A percentile compares a stretch with the other conserved stretches of the same genome.
phyloP scores from a whole-genome alignment of 1,140 invertebrate species.

The Orius laevigatus region DNA sequence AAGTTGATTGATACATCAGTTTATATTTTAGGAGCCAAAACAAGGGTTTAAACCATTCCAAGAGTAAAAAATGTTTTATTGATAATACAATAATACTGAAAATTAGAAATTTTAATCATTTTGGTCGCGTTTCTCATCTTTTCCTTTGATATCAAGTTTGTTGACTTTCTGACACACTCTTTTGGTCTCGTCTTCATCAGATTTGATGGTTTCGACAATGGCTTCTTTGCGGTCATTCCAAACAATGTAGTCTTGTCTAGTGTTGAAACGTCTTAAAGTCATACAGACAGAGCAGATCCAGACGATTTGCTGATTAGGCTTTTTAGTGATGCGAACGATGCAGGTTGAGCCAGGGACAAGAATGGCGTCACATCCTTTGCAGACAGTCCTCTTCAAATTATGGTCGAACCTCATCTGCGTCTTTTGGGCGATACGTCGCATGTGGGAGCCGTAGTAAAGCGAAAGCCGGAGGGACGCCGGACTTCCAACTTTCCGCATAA shows the following conservation, averaged over 20 bases:
- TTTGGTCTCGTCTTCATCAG: background rate
- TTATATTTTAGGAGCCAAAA: too few species aligned
- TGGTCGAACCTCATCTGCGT: constrained; percentile 16
- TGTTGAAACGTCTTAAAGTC: constrained; percentile 11
- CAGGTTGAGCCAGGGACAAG: constrained; percentile 21
- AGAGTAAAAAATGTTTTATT: too few species aligned
- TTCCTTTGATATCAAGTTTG: background rate
- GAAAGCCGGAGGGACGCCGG: constrained; percentile 4
- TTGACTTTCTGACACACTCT: background rate
- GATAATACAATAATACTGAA: background rate
- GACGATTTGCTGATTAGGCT: constrained; percentile 16
- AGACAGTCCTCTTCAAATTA: constrained; percentile 21
- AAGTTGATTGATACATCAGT: too few species aligned
- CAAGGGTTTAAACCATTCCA: too few species aligned
- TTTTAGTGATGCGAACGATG: constrained; percentile 19
- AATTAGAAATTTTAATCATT: background rate
- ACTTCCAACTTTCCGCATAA: constrained; percentile 6
- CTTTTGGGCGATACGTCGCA: constrained; percentile 18
- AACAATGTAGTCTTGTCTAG: constrained; percentile 10
- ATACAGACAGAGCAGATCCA: constrained; percentile 19
- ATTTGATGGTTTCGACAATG: constrained; percentile 8
- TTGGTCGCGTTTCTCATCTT: background rate
- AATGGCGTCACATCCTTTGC: constrained; percentile 21
- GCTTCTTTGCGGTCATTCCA: constrained; percentile 9
- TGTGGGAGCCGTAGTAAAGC: constrained; percentile 18